These are phyloP conservation scores for Drosophila watanabei DNA, from an alignment of 1,140 invertebrate genomes.

Conservation along the genomic window DNA sequence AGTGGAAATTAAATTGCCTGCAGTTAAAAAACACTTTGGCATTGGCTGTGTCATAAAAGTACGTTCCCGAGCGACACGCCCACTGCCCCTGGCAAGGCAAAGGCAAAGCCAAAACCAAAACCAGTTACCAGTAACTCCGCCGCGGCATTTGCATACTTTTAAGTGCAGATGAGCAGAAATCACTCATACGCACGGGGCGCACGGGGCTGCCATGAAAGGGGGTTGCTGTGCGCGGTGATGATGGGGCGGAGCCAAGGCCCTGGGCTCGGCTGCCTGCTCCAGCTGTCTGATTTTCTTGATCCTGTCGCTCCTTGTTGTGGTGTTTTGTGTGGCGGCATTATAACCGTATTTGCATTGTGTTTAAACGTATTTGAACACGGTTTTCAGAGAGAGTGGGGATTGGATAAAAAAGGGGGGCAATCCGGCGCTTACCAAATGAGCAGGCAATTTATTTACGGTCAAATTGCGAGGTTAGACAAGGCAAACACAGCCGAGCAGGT, in stretches of 20 bases:
- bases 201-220: constrained; percentile 48
- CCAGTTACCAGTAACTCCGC: constrained; percentile 35
- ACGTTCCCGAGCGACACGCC: constrained; percentile 61
- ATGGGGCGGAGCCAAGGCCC: constrained; percentile 61
- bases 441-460: constrained; percentile 84
- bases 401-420: constrained; percentile 13
- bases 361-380: constrained; percentile 81
- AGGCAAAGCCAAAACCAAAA: constrained; percentile 1
- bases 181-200: constrained; percentile 75
- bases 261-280: constrained; percentile 42
- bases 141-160: constrained; percentile 81
- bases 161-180: constrained; percentile 76
- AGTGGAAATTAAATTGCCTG: constrained; percentile 80
- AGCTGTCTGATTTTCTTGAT: constrained; percentile 68
- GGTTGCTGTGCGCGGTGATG: constrained; percentile 4
- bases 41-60: constrained; percentile 65
- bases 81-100: constrained; percentile 10
- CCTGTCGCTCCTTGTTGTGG: constrained; percentile 50
- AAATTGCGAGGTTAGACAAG: constrained; percentile 81
- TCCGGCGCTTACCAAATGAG: constrained; percentile 71
- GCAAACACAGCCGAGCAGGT: constrained; percentile 68
- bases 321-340: constrained; percentile 60
- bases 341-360: constrained; percentile 84
- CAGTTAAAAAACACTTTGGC: constrained; percentile 79
- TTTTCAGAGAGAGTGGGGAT: constrained; percentile 31